Conservation (phyloP, 2,113 vertebrate genomes). For the Jacana jacana region DNA sequence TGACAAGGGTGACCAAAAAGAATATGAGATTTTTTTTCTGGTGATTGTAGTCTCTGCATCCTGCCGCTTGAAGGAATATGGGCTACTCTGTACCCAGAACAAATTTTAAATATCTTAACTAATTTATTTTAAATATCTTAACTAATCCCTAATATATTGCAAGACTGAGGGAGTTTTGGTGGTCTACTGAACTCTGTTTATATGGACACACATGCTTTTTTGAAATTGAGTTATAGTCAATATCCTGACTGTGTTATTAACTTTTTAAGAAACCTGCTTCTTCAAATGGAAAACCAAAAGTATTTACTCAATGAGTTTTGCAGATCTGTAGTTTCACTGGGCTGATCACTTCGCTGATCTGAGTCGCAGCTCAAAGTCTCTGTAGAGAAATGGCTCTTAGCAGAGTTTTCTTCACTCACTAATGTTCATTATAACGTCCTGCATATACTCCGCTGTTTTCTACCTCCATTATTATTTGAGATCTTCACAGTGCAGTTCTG, state of each 20-base stretch:
- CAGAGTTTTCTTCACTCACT: not conserved
- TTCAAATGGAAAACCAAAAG: not conserved
- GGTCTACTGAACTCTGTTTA: not conserved
- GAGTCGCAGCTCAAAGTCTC: not conserved
- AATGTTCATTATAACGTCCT: not conserved
- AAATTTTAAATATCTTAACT: not conserved
- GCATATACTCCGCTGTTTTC: not conserved
- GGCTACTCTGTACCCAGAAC: not conserved
- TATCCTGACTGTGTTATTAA: not conserved
- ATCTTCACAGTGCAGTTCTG: not conserved
- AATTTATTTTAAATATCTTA: not conserved
- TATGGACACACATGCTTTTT: not conserved
- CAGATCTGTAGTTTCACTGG: not conserved
- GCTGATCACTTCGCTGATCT: not conserved
- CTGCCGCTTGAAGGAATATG: not conserved
- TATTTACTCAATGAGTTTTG: not conserved
- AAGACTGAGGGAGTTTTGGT: not conserved
- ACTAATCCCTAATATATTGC: not conserved
- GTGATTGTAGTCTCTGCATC: not conserved
- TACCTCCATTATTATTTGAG: not conserved
- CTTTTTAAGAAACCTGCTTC: not conserved
- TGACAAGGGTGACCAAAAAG: not conserved
- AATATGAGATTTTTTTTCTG: not conserved
- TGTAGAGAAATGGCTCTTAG: not conserved
- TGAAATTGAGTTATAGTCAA: not conserved